A percentile compares a stretch with the other conserved stretches of the same genome.
Conservation (phyloP, 2,888 invertebrate species). For the Xestobium rufovillosum region DNA sequence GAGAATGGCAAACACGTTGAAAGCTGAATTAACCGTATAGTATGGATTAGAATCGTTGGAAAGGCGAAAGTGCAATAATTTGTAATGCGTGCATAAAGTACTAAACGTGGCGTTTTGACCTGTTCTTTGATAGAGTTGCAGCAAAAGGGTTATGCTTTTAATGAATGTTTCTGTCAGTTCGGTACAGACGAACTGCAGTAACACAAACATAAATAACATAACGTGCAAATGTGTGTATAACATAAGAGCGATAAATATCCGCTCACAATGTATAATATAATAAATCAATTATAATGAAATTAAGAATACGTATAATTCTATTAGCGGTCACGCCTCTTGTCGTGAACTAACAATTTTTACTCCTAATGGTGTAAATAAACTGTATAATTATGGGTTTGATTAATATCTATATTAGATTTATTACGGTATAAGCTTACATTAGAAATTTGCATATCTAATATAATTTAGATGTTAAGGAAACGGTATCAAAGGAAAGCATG, state of each 20-base stretch:
- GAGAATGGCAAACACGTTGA: too few species aligned
- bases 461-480: not conserved
- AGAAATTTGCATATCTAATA: slow-evolving; percentile 2
- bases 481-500: not conserved
- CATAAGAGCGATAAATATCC: slow-evolving; percentile 17
- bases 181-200: too few species aligned
- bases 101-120: too few species aligned
- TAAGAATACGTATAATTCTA: slow-evolving; percentile 25
- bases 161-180: too few species aligned
- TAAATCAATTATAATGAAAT: slow-evolving; percentile 25
- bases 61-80: too few species aligned
- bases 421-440: slow-evolving; percentile 3
- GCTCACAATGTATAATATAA: slow-evolving; percentile 21
- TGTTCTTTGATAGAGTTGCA: too few species aligned
- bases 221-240: too few species aligned
- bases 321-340: slow-evolving; percentile 26
- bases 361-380: slow-evolving; percentile 23
- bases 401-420: slow-evolving; percentile 21
- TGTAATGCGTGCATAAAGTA: too few species aligned
- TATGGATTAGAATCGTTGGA: too few species aligned
- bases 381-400: slow-evolving; percentile 21
- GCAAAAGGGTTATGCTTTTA: too few species aligned
- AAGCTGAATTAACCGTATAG: too few species aligned
- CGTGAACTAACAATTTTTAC: slow-evolving; percentile 21
- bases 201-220: too few species aligned